Evolutionary conservation across 1,140 invertebrate genomes (phyloP).

Genomic region (Drosophila dunni): DNA sequence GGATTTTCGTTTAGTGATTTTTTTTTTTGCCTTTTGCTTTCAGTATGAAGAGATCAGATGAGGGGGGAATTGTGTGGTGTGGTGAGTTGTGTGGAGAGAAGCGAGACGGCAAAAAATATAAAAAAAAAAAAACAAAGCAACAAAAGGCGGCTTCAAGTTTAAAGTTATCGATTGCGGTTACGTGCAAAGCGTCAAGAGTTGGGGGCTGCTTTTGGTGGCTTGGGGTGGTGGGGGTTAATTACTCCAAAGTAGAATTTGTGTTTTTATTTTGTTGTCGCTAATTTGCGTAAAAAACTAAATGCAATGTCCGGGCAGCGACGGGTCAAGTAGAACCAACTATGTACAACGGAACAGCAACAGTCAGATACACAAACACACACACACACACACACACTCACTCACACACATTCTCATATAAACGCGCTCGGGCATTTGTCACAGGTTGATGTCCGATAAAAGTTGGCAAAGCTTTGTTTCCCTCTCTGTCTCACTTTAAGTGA

Average conservation of each 20-base stretch:
- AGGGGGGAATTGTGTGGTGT: background rate
- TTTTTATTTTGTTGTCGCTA: conserved; percentile 26
- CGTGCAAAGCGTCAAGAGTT: conserved; percentile 31
- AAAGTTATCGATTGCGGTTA: conserved; percentile 52
- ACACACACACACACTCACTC: background rate
- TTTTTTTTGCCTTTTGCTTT: conserved; percentile 40
- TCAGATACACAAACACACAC: conserved; percentile 14
- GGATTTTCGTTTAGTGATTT: conserved; percentile 74
- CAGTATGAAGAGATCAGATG: conserved; percentile 3
- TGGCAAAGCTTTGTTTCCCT: conserved; percentile 49
- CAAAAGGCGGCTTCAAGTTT: conserved; percentile 33
- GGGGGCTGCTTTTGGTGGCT: background rate
- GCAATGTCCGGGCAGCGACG: conserved; percentile 49
- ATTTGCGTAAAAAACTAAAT: conserved; percentile 65
- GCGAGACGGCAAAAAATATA: background rate
- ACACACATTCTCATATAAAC: conserved; percentile 12
- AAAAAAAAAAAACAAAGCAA: background rate
- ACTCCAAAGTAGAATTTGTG: conserved; percentile 28
- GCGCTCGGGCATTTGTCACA: conserved; percentile 42
- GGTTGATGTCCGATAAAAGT: conserved; percentile 77
- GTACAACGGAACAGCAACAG: conserved; percentile 32
- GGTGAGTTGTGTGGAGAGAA: background rate
- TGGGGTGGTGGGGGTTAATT: background rate
- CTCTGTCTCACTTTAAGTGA: conserved; percentile 11
- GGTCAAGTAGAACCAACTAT: conserved; percentile 70